Evolutionary conservation across 2,113 vertebrate species (phyloP).

Genomic region (Neolamprologus hecqui): DNA sequence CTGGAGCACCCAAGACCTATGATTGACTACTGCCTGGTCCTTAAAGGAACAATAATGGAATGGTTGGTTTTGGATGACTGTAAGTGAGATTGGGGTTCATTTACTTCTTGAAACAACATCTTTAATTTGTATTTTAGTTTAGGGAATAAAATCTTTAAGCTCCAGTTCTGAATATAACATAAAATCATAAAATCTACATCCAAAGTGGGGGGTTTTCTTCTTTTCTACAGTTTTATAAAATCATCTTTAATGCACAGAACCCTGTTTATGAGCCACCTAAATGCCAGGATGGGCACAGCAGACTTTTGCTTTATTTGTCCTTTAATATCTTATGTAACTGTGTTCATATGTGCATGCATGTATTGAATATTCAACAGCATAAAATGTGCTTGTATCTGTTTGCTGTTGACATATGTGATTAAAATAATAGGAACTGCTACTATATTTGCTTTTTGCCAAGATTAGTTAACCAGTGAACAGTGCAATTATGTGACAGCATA

Average conservation of each 20-base stretch:
- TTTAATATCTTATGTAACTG: constrained; percentile 2
- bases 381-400: background rate
- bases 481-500: background rate
- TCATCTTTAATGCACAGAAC: background rate
- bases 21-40: background rate
- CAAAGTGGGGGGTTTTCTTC: fast-evolving
- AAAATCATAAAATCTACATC: background rate
- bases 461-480: background rate
- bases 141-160: background rate
- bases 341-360: background rate
- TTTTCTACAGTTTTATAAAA: background rate
- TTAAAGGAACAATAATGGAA: background rate
- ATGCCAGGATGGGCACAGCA: background rate
- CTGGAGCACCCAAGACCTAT: background rate
- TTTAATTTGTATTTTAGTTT: background rate
- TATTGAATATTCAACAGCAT: background rate
- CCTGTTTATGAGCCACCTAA: background rate
- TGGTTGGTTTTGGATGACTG: background rate
- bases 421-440: background rate
- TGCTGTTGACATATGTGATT: background rate
- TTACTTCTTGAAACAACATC: background rate
- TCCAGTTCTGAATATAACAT: background rate
- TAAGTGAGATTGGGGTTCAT: background rate
- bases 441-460: background rate
- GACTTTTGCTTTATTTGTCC: background rate